Evolutionary conservation across 2,888 invertebrate species (phyloP), one percentile per base, ranked within the genome.

Genomic region (Campoplex nolae): DNA sequence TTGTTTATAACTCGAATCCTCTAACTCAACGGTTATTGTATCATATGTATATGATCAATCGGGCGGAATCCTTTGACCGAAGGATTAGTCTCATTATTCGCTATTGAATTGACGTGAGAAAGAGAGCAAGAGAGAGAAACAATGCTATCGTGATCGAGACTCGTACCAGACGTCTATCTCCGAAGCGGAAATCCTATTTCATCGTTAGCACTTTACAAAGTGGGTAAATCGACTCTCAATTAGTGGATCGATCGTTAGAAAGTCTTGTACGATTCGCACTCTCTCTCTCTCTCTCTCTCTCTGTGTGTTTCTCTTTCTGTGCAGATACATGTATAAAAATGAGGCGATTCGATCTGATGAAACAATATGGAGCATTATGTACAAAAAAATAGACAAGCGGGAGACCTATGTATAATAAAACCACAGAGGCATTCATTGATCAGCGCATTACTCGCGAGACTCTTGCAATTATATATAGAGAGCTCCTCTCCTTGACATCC

Each of bases 401-500:
- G 32, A 71, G 18, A 35, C 35, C 23, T 51, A 68, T 38, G 71
- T 62, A 48, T 65, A 32, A 58, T 70, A 58, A 45, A 58, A 58
- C 38, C 28, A 76, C 68, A 62, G n/a, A 83, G 51, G 73, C 73
- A 45, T 68, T 45, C 65, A 58, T 79, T 56, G 68, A 70, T 38
- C 67, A 75, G 35, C 78, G 38, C 62, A 77, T 56, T 48, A 48
- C 74, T 35, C 54, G 65, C 54, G 54, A 67, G 76, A 67, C 16
- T 76, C 67, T 83, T 70, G 70, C 79, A 84, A 84, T 84, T 84
- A 79, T 79, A 79, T 79, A 38, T 3, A 79, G 77, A 76, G 76
- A n/a, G 56, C 38, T 56, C 81, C 38, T 81, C 71, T 76, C 85
- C 85, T 85, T 85, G 85, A 85, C 85, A 85, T 85, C 81, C 81